Conservation (phyloP, 2,113 vertebrate genomes). For the Dunckerocampus dactyliophorus region DNA sequence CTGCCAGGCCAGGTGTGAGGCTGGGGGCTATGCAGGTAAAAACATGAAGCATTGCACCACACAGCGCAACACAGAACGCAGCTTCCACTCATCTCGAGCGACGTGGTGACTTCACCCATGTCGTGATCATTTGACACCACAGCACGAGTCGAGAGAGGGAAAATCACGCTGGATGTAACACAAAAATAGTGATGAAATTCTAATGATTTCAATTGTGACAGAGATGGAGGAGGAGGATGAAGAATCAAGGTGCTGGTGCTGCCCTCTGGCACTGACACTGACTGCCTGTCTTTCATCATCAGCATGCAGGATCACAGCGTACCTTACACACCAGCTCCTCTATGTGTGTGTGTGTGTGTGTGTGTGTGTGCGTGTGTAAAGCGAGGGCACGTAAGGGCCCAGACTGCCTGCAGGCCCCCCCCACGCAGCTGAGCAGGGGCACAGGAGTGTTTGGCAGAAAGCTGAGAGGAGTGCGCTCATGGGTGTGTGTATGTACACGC, state of each 20-base stretch:
- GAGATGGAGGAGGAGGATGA: conserved; percentile 54
- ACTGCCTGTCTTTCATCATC: conserved; percentile 71
- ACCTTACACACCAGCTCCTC: conserved; percentile 63
- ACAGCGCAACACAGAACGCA: conserved; percentile 13
- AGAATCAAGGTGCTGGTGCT: conserved; percentile 63
- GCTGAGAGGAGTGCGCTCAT: conserved; percentile 41
- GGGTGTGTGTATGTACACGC: conserved; percentile 23
- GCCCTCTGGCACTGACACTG: conserved; percentile 63
- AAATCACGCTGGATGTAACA: not conserved
- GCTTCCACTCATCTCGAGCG: conserved; percentile 4
- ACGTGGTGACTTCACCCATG: conserved; percentile 8
- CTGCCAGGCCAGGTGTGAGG: conserved; percentile 64
- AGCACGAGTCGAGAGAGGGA: conserved; percentile 17
- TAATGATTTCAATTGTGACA: conserved; percentile 45
- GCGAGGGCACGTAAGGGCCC: conserved; percentile 64
- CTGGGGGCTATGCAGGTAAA: conserved; percentile 67
- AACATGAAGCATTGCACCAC: conserved; percentile 46
- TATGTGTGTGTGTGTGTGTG: conserved; percentile 31
- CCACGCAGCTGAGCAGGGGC: conserved; percentile 70
- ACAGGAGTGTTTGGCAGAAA: conserved; percentile 57
- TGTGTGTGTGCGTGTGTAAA: conserved; percentile 45
- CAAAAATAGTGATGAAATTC: conserved; percentile 30
- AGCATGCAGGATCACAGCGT: conserved; percentile 65
- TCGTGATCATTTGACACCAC: conserved; percentile 17
- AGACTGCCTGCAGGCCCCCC: conserved; percentile 75